phyloP scores from a whole-genome alignment of 2,797 vertebrate genomes.

The Yasuhikotakia modesta region DNA sequence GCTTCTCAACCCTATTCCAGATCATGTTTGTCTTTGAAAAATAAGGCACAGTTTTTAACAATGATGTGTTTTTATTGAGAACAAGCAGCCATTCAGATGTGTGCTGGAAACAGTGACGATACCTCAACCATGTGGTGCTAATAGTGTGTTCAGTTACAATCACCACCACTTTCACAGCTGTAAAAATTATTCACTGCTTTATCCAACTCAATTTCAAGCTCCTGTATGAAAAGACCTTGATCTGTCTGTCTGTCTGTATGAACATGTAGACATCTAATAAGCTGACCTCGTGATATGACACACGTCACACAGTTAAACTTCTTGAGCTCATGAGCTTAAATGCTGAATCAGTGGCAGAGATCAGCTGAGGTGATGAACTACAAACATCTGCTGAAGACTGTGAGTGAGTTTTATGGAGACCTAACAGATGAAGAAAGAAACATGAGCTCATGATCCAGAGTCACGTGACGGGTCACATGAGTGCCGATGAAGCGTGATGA shows the following conservation, averaged over 20 bases:
- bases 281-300: neutral
- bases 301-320: neutral
- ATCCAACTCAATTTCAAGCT: neutral
- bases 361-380: neutral
- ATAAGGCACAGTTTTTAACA: neutral
- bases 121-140: neutral
- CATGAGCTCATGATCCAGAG: slow-evolving; percentile 21
- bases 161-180: neutral
- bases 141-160: neutral
- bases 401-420: slow-evolving; percentile 19
- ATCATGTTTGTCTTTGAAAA: too few relatives aligned
- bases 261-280: too few relatives aligned
- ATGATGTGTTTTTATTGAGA: neutral
- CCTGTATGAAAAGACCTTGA: too few relatives aligned
- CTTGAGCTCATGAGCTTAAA: neutral
- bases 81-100: neutral
- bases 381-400: slow-evolving; percentile 4
- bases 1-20: too few relatives aligned
- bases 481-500: slow-evolving; percentile 6
- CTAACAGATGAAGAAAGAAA: neutral
- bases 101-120: neutral
- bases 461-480: slow-evolving; percentile 12
- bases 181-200: neutral
- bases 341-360: neutral
- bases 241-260: too few relatives aligned